phyloP scores from a whole-genome alignment of 2,888 invertebrate genomes.

The Tethea ocularis region DNA sequence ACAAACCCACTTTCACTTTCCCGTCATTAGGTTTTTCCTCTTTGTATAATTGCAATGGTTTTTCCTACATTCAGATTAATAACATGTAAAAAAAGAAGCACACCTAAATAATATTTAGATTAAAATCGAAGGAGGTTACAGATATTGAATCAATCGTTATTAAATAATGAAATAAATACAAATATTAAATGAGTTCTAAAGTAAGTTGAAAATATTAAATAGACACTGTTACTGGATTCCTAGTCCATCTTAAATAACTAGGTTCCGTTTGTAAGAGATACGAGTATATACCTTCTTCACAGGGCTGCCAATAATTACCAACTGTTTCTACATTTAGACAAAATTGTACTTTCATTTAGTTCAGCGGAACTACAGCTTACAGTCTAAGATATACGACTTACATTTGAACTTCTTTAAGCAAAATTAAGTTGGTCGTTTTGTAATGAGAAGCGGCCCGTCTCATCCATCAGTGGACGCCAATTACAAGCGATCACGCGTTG shows the following conservation, averaged over 20 bases:
- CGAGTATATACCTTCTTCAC: constrained; percentile 31
- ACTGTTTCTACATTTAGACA: constrained; percentile 40
- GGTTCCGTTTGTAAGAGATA: constrained; percentile 27
- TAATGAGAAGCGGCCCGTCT: constrained; percentile 54
- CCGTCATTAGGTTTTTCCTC: too few relatives aligned
- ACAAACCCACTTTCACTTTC: too few relatives aligned
- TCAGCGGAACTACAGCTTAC: background rate
- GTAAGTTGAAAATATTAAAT: constrained; percentile 1
- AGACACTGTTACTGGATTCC: background rate
- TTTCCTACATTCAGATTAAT: too few relatives aligned
- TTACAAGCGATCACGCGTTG: constrained; percentile 76
- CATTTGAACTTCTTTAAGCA: constrained; percentile 12
- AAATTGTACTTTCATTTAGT: constrained; percentile 11
- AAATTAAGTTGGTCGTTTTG: constrained; percentile 40
- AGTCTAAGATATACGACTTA: background rate
- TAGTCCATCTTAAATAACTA: constrained; percentile 24
- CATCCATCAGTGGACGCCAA: constrained; percentile 69
- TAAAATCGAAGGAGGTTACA: too few relatives aligned
- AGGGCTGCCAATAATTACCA: constrained; percentile 55
- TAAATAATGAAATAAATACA: background rate
- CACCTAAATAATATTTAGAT: too few relatives aligned
- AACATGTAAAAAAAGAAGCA: too few relatives aligned
- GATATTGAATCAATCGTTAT: too few relatives aligned
- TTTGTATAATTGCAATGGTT: too few relatives aligned
- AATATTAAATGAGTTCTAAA: background rate